Conservation (phyloP, 1,140 invertebrate genomes). For the Calycopis cecrops region DNA sequence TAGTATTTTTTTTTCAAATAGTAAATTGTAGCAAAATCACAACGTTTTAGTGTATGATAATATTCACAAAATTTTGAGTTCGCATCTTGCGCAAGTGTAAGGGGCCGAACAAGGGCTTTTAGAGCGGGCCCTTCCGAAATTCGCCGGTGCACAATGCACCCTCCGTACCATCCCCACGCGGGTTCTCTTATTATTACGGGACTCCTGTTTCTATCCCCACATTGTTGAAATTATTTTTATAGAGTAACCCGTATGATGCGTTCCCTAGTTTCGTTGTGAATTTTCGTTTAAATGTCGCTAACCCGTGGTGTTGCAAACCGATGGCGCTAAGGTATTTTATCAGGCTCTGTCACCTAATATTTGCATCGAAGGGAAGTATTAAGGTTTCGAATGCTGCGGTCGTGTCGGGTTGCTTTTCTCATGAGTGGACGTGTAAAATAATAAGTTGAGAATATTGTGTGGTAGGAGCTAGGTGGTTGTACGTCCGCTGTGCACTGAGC, state of each 20-base stretch:
- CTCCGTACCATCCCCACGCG: conserved; percentile 72
- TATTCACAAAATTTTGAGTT: conserved; percentile 69
- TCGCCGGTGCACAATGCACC: conserved; percentile 73
- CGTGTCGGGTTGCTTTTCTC: conserved; percentile 73
- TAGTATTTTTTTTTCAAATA: conserved; percentile 10
- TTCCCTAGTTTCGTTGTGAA: conserved; percentile 37
- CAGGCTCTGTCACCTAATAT: conserved; percentile 69
- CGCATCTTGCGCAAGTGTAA: conserved; percentile 71
- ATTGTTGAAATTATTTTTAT: conserved; percentile 73
- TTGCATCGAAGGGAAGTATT: conserved; percentile 72
- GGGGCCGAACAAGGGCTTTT: conserved; percentile 67
- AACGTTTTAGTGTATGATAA: conserved; percentile 45
- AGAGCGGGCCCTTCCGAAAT: conserved; percentile 68
- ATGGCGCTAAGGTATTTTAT: conserved; percentile 49
- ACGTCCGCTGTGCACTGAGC: conserved; percentile 50
- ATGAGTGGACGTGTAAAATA: conserved; percentile 73
- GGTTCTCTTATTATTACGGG: conserved; percentile 70
- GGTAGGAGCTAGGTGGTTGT: conserved; percentile 48
- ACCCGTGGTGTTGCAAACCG: conserved; percentile 37
- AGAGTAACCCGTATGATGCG: conserved; percentile 60
- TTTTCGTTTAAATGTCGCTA: conserved; percentile 16
- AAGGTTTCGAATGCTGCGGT: conserved; percentile 72
- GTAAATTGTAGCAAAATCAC: conserved; percentile 28
- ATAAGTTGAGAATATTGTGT: conserved; percentile 68
- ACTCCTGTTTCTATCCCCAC: conserved; percentile 67